phyloP scores from a whole-genome alignment of 2,888 invertebrate genomes.

The Melolontha melolontha region DNA sequence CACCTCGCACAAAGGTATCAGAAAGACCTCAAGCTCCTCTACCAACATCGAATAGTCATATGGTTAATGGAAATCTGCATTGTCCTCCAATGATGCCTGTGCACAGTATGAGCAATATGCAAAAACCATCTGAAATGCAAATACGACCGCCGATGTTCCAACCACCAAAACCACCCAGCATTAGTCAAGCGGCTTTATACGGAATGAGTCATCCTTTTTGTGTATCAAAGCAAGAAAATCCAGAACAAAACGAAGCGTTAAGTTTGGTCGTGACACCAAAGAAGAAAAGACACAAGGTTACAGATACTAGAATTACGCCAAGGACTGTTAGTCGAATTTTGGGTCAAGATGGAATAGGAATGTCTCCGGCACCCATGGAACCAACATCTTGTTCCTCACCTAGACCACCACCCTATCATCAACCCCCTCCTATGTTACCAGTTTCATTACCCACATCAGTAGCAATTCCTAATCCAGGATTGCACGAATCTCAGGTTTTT shows the following conservation, averaged over 20 bases:
- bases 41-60: conserved; percentile 65
- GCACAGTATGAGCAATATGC: conserved; percentile 58
- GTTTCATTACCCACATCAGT: conserved; percentile 94
- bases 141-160: conserved; percentile 84
- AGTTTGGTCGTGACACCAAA: conserved; percentile 95
- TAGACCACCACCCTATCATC: conserved; percentile 73
- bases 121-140: conserved; percentile 69
- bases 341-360: conserved; percentile 82
- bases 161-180: conserved; percentile 81
- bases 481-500: conserved; percentile 94
- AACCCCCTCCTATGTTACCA: conserved; percentile 86
- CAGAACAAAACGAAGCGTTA: conserved; percentile 93
- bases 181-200: conserved; percentile 73
- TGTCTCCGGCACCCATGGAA: conserved; percentile 74
- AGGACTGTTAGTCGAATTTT: conserved; percentile 89
- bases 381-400: conserved; percentile 75
- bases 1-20: conserved; percentile 81
- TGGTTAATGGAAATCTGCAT: conserved; percentile 65
- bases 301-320: conserved; percentile 92
- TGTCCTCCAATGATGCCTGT: conserved; percentile 69
- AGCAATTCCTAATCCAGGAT: conserved; percentile 95
- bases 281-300: conserved; percentile 97
- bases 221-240: conserved; percentile 73
- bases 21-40: conserved; percentile 67
- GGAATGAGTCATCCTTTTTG: conserved; percentile 71